Base-by-base conservation (phyloP, 2,113 vertebrate genomes). In the Rana temporaria region DNA sequence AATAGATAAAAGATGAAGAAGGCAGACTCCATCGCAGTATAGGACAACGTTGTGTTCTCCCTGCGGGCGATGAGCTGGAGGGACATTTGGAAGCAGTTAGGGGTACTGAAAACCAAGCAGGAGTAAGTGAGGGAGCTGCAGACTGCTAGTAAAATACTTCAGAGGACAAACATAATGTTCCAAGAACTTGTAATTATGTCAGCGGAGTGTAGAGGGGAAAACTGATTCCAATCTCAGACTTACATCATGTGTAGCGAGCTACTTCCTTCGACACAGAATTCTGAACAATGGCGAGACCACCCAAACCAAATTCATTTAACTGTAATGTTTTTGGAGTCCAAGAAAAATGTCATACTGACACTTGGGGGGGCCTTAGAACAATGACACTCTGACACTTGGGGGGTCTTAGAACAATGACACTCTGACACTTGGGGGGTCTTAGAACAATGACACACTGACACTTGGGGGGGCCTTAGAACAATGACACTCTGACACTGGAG, bases 31-130 rank as follows among this genome's bases (percentile, higher is more conserved):
- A 48, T 48, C 2, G 3, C 11, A 48, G 42, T 48, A 55, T 20
- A 24, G 9, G 48, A 26, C 18, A 48, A 12, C 32, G 26, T 30
- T 30, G 9, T 18, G 70, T 72, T 16, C 34, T 17, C 56, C 72
- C 72, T n/a, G 26, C 2, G 56, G 71, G 72, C 55, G 6, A 15
- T 11, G 19, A 59, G 72, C 19, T n/a, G 26, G 19, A 34, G 60
- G 17, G 62, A 78, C 75, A 78, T 78, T 65, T 78, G 75, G 75
- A 78, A 78, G 62, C 18, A n/a, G 4, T 78, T 78, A 78, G 7
- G 18, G 16, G 19, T 17, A 17, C 65, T 30, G 38, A 16, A 62
- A 65, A 30, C 52, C 42, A 78, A n/a, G 12, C 42, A 48, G 42
- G 42, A 48, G 42, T 48, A 48, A 48, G 42, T 48, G n/a, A 65